These are phyloP conservation scores for Lasioglossum zephyrum DNA, from an alignment of 2,888 invertebrate species.

Conservation along the genomic window DNA sequence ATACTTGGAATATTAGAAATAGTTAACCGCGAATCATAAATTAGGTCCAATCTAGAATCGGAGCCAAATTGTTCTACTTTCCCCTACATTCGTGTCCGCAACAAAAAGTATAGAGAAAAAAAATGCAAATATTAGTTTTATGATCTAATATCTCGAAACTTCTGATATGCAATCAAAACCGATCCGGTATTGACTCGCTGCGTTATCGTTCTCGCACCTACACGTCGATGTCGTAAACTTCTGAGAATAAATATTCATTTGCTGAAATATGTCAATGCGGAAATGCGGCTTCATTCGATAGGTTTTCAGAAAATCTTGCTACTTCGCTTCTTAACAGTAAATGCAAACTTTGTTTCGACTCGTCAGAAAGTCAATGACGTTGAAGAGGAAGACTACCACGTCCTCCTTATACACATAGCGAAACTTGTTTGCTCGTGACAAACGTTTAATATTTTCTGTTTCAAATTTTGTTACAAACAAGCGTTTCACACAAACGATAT, in stretches of 20 bases:
- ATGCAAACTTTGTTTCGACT: neutral
- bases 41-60: neutral
- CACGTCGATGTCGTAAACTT: neutral
- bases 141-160: neutral
- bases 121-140: neutral
- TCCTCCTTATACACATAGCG: neutral
- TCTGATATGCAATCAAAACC: neutral
- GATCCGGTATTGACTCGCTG: neutral
- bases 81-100: neutral
- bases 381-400: neutral
- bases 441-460: no score
- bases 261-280: neutral
- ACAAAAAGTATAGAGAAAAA: neutral
- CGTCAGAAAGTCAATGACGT: neutral
- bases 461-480: no score
- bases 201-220: neutral
- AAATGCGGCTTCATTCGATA: neutral
- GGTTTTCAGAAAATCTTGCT: neutral
- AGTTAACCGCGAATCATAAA: neutral
- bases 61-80: neutral
- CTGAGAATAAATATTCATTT: neutral
- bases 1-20: neutral
- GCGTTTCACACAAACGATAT: no score
- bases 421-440: no score
- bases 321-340: neutral